Evolutionary conservation across 1,140 invertebrate species (phyloP), one percentile per base, ranked within the genome.

Genomic region (Pseudachorutes palmiensis): DNA sequence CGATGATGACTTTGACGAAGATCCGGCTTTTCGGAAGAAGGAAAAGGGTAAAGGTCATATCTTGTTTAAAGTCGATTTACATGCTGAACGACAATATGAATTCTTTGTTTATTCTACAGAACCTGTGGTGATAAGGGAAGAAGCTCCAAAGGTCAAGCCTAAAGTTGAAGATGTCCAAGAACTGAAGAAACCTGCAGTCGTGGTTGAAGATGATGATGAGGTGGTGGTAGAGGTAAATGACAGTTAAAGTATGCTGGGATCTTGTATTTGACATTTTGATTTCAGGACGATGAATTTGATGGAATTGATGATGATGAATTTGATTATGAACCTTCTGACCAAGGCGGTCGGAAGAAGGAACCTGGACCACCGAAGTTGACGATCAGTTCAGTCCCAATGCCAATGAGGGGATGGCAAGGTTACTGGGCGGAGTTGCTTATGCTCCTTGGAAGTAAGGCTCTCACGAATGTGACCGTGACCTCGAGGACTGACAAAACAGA

Each of bases 211-310:
- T 29, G 69, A 71, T 49, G 69, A 73, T 30, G 71, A 73, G 59
- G 66, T 66, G 1, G 62, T 69, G n/a, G 69, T 71, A 19, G 70
- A 72, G 64, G 70, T 67, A 66, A 62, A 28, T 62, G 45, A 48
- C 19, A 32, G 2, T 63, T n/a, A 22, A 57, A 24, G 16, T 65
- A 16, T 55, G 30, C 29, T 66, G 55, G 2, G 49, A 28, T 60
- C n/a, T n/a, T n/a, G n/a, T n/a, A n/a, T 16, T 5, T 61, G 16
- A 62, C 26, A 29, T n/a, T 62, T n/a, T 41, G 59, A 36, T 22
- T 28, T 66, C 22, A 72, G 70, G 72, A 73, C 45, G 72, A 73
- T 61, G 72, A 74, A 33, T 74, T 74, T 62, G 72, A 71, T 12
- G 67, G 64, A 1, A 67, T 73, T 30, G 72, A 73, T 28, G 72